Conservation (phyloP, 2,113 vertebrate genomes). For the Erpornis zantholeuca region DNA sequence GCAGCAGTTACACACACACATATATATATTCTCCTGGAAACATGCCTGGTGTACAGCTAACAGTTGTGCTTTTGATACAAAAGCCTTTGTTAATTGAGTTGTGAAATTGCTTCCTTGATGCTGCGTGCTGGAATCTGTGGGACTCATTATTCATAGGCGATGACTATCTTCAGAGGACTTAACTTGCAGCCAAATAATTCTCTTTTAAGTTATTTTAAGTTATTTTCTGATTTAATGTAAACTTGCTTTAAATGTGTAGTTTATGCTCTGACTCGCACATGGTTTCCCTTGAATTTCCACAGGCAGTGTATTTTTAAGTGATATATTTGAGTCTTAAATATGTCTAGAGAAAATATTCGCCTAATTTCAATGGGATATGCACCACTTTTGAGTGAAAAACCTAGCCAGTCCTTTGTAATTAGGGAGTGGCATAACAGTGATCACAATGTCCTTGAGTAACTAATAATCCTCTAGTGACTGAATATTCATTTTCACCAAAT, state of each 20-base stretch:
- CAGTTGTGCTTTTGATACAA: conserved; percentile 48
- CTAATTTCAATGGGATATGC: not conserved
- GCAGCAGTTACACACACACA: not conserved
- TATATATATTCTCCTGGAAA: not conserved
- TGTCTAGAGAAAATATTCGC: not conserved
- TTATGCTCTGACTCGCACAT: not conserved
- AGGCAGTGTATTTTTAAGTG: not conserved
- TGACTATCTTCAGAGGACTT: conserved; percentile 56
- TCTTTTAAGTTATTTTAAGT: conserved; percentile 59
- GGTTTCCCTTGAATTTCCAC: conserved; percentile 31
- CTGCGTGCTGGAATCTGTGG: conserved; percentile 27
- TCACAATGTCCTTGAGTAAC: not conserved
- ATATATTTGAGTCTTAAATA: not conserved
- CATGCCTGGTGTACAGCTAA: not conserved
- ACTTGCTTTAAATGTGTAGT: not conserved
- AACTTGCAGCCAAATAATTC: conserved; percentile 54
- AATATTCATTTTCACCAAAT: not conserved
- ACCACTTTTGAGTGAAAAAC: not conserved
- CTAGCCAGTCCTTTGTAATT: not conserved
- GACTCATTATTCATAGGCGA: conserved; percentile 32
- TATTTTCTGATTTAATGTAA: conserved; percentile 59
- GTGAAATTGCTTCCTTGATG: conserved; percentile 51
- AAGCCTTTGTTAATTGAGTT: conserved; percentile 60
- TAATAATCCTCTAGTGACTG: not conserved
- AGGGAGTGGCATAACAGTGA: not conserved